phyloP scores from a whole-genome alignment of 2,113 vertebrate genomes.

The Balaeniceps rex region DNA sequence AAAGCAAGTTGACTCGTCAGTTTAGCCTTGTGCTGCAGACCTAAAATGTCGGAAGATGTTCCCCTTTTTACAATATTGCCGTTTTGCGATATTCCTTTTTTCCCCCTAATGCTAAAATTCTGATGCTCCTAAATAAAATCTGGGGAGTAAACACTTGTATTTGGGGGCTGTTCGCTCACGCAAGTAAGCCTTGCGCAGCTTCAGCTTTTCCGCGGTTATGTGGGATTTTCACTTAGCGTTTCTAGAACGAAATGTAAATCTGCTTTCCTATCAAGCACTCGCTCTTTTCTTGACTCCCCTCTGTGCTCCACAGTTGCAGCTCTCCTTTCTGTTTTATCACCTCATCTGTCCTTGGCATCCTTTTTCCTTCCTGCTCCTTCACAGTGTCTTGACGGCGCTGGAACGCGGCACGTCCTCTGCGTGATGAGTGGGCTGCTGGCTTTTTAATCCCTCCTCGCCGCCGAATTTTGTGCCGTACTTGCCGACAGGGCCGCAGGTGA shows the following conservation, averaged over 20 bases:
- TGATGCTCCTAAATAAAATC: background rate
- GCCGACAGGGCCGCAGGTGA: background rate
- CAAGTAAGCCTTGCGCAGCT: no score
- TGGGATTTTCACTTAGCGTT: background rate
- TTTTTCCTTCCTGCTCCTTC: background rate
- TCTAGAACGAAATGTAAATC: background rate
- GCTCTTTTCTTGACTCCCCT: fast-evolving
- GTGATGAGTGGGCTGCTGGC: background rate
- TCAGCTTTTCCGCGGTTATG: background rate
- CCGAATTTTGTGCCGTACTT: background rate
- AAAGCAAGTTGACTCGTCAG: background rate
- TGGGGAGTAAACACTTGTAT: fast-evolving
- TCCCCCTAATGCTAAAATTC: background rate
- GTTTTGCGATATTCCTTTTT: background rate
- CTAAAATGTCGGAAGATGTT: background rate
- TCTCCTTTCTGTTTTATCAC: background rate
- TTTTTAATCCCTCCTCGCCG: background rate
- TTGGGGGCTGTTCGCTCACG: fast-evolving
- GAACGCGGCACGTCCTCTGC: background rate
- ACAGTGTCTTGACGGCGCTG: fast-evolving
- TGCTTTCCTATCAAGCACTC: background rate
- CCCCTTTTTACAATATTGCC: background rate
- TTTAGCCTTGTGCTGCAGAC: background rate
- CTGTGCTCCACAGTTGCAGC: background rate
- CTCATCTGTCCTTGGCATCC: background rate